A percentile compares a stretch with the other conserved stretches of the same genome.
These are phyloP conservation scores for Eurytoma adleriae DNA, from an alignment of 2,888 invertebrate genomes.

Conservation along the genomic window DNA sequence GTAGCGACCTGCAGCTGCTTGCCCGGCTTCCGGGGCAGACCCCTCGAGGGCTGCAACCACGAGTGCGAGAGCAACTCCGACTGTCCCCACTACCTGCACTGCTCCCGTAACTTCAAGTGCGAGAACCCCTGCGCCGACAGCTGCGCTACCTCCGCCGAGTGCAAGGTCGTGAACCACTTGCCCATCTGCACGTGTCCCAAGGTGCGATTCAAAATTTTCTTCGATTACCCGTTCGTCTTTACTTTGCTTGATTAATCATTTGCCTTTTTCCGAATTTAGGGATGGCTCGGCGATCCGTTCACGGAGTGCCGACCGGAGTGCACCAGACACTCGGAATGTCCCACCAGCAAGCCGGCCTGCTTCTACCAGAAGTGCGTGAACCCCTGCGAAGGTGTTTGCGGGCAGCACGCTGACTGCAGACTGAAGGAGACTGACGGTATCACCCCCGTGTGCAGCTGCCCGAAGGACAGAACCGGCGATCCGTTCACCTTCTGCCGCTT, in stretches of 20 bases:
- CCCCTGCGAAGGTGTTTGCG: conserved; percentile 89
- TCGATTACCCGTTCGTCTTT: background rate
- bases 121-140: conserved; percentile 84
- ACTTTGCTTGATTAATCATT: background rate
- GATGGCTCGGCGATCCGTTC: conserved; percentile 88
- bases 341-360: conserved; percentile 86
- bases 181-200: conserved; percentile 89
- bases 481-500: conserved; percentile 89
- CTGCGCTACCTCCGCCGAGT: conserved; percentile 88
- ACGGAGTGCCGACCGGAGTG: conserved; percentile 89
- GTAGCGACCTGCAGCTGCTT: conserved; percentile 89
- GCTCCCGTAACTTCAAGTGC: conserved; percentile 85
- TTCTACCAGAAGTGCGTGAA: conserved; percentile 89
- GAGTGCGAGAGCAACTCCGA: conserved; percentile 89
- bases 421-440: conserved; percentile 81
- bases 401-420: conserved; percentile 85
- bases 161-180: conserved; percentile 86
- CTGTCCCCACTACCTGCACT: conserved; percentile 84
- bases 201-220: conserved; percentile 72
- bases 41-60: conserved; percentile 86
- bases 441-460: conserved; percentile 91
- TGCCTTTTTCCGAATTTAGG: conserved; percentile 75
- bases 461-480: conserved; percentile 91
- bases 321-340: conserved; percentile 87
- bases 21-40: conserved; percentile 86